These are phyloP conservation scores for Helicolenus hilgendorfi DNA, from an alignment of 2,797 vertebrate species.

Conservation along the genomic window DNA sequence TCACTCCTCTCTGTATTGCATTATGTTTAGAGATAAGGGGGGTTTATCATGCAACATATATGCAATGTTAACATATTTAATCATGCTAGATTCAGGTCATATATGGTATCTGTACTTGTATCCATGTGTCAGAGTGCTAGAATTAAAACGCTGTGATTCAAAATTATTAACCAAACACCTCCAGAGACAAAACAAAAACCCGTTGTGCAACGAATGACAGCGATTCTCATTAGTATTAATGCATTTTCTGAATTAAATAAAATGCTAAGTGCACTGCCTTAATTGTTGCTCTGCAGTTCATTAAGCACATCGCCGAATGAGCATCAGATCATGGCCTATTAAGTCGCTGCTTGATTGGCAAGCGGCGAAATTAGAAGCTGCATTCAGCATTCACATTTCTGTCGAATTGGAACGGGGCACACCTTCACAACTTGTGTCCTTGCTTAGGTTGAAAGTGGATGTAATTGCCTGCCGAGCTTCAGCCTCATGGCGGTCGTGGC, in stretches of 20 bases:
- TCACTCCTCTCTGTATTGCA: not conserved
- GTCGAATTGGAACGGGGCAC: conserved; percentile 11
- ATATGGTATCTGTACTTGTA: not conserved
- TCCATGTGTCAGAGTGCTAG: not conserved
- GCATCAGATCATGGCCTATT: conserved; percentile 75
- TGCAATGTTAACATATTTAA: not conserved
- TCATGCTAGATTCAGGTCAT: not conserved
- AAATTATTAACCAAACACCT: conserved; percentile 36
- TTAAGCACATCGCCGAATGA: conserved; percentile 56
- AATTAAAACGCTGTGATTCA: not conserved
- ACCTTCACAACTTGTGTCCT: conserved; percentile 41
- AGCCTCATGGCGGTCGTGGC: conserved; percentile 11
- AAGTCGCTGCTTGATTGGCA: conserved; percentile 70
- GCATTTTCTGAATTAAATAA: conserved; percentile 64
- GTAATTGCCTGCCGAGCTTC: conserved; percentile 28
- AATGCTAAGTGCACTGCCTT: conserved; percentile 61
- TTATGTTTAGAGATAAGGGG: conserved; percentile 2
- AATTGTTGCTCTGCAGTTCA: conserved; percentile 74
- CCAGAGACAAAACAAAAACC: conserved; percentile 5
- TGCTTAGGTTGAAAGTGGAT: conserved; percentile 31
- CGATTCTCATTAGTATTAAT: conserved; percentile 67
- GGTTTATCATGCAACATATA: not conserved
- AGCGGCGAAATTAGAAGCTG: conserved; percentile 51
- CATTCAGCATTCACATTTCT: conserved; percentile 38
- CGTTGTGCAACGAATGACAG: conserved; percentile 16